Evolutionary conservation across 64 coral and sea anemone species (phyloP).

Genomic region (Dendronephthya gigantea): DNA sequence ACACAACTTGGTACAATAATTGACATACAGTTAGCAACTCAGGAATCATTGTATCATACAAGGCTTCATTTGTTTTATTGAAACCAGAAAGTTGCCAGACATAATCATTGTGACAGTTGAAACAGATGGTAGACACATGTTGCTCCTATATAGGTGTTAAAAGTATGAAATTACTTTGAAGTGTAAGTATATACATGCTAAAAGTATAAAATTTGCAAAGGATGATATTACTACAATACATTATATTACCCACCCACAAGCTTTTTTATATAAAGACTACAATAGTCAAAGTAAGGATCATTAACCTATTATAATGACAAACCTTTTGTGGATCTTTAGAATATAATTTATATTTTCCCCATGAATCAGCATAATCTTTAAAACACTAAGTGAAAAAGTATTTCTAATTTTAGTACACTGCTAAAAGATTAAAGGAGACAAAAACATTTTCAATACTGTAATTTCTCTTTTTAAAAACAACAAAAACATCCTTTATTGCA

Average conservation of each 20-base stretch:
- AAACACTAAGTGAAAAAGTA: conserved; percentile 39
- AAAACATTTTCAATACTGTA: too few species aligned
- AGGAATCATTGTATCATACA: conserved; percentile 66
- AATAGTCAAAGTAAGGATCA: too few species aligned
- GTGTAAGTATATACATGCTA: too few species aligned
- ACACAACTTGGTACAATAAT: too few species aligned
- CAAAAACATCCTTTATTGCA: too few species aligned
- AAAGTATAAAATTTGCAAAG: neutral
- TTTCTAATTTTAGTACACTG: too few species aligned
- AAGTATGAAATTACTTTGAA: neutral
- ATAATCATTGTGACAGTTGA: conserved; percentile 83
- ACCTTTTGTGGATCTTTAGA: conserved; percentile 30
- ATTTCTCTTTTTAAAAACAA: too few species aligned
- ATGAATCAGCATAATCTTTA: conserved; percentile 77
- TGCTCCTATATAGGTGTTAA: conserved; percentile 52
- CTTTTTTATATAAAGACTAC: too few species aligned
- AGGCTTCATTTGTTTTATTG: conserved; percentile 64
- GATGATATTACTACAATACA: too few species aligned
- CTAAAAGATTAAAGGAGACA: too few species aligned
- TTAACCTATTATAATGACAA: neutral
- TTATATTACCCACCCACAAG: too few species aligned
- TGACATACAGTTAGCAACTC: conserved; percentile 85
- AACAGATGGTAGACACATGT: conserved; percentile 75
- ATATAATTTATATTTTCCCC: conserved; percentile 12
- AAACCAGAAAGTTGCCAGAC: conserved; percentile 61